These are phyloP conservation scores for Drosophila eohydei DNA, from an alignment of 2,888 invertebrate species.

Conservation along the genomic window DNA sequence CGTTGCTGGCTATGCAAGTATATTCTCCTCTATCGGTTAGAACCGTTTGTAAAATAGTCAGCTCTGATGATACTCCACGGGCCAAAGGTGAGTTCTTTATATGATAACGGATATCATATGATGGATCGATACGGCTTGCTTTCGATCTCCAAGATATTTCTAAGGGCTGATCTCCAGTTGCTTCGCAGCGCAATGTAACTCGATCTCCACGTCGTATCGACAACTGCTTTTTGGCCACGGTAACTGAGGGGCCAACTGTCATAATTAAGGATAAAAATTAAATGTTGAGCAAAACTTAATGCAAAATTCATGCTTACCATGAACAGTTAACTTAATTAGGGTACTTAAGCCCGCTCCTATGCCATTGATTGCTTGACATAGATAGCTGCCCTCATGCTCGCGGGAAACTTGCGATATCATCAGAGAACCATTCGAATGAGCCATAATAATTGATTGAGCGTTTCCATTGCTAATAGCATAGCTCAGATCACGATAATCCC, in stretches of 20 bases:
- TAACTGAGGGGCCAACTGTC: constrained; percentile 86
- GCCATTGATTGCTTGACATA: constrained; percentile 88
- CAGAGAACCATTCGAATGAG: constrained; percentile 85
- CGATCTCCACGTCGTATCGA: constrained; percentile 86
- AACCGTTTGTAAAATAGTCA: constrained; percentile 86
- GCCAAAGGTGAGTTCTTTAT: constrained; percentile 84
- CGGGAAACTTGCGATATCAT: constrained; percentile 86
- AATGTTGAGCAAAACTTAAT: neutral
- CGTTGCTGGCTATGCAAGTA: constrained; percentile 87
- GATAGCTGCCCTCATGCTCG: constrained; percentile 86
- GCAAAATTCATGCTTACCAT: constrained; percentile 85
- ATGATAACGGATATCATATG: constrained; percentile 85
- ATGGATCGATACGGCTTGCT: constrained; percentile 86
- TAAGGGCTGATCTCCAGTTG: constrained; percentile 86
- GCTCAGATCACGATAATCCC: constrained; percentile 86
- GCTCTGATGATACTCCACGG: constrained; percentile 86
- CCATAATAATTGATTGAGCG: constrained; percentile 82
- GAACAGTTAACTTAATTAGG: constrained; percentile 87
- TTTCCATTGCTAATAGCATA: constrained; percentile 81
- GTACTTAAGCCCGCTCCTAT: constrained; percentile 88
- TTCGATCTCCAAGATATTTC: constrained; percentile 86
- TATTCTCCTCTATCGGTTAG: constrained; percentile 87
- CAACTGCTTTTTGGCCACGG: constrained; percentile 85
- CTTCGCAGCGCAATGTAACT: constrained; percentile 86
- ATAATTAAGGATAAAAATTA: neutral